Conservation (phyloP, 2,888 invertebrate species). For the Nematopogon swammerdamellus region DNA sequence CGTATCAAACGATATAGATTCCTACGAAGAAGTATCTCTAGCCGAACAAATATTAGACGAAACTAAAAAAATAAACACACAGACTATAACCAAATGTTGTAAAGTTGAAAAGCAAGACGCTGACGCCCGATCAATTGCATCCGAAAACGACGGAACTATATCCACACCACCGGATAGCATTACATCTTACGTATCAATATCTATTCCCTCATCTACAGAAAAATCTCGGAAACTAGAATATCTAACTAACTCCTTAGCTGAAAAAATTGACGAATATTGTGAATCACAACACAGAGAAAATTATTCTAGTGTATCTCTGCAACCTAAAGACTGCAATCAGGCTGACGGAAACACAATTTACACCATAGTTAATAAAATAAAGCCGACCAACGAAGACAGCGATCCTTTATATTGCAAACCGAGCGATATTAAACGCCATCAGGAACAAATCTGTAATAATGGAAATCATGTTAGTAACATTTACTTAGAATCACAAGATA, state of each 20-base stretch:
- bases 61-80: conserved; percentile 17
- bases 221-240: conserved; percentile 49
- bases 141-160: conserved; percentile 47
- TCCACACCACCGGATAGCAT: conserved; percentile 49
- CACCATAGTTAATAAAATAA: conserved; percentile 45
- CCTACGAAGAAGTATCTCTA: conserved; percentile 27
- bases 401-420: conserved; percentile 1
- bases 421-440: neutral
- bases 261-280: conserved; percentile 53
- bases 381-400: neutral
- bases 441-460: conserved; percentile 17
- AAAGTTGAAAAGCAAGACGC: conserved; percentile 20
- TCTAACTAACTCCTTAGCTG: conserved; percentile 47
- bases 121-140: conserved; percentile 34
- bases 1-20: conserved; percentile 19
- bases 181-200: conserved; percentile 51
- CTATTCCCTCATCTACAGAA: conserved; percentile 46
- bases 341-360: conserved; percentile 36
- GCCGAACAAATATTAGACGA: conserved; percentile 19
- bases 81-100: conserved; percentile 8
- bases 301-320: conserved; percentile 24
- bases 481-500: conserved; percentile 37
- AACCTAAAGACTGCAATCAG: conserved; percentile 13
- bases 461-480: conserved; percentile 40
- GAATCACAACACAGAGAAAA: conserved; percentile 44